A percentile compares a stretch with the other conserved stretches of the same genome.
Conservation (phyloP, 2,888 invertebrate species). For the Cetonia aurata region DNA sequence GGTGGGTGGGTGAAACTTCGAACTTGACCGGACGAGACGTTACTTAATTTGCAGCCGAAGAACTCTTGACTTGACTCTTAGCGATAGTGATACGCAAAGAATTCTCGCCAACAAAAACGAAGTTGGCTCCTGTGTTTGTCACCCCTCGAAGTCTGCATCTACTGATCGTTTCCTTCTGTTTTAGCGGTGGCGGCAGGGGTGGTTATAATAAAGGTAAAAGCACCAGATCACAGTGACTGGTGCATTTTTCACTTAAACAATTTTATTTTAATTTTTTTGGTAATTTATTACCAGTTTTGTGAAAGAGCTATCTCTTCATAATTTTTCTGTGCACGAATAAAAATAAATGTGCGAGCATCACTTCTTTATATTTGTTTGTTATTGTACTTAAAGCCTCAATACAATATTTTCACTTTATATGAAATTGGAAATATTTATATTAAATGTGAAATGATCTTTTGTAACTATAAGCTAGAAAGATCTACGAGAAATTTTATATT, state of each 20-base stretch:
- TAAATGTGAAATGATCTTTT: background rate
- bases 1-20: slow-evolving; percentile 19
- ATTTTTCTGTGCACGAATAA: background rate
- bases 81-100: slow-evolving; percentile 53
- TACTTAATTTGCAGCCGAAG: slow-evolving; percentile 59
- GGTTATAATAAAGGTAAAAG: slow-evolving; percentile 97
- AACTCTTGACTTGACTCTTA: slow-evolving; percentile 57
- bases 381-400: no score
- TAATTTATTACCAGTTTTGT: slow-evolving; percentile 43
- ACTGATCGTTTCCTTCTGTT: slow-evolving; percentile 88
- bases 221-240: slow-evolving; percentile 82
- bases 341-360: no score
- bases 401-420: slow-evolving; percentile 3
- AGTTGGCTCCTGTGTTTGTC: slow-evolving; percentile 56
- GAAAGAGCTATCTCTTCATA: slow-evolving; percentile 50
- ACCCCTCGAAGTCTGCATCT: slow-evolving; percentile 67
- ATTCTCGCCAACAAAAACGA: slow-evolving; percentile 60
- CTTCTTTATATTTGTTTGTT: no score
- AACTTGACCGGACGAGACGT: slow-evolving; percentile 63
- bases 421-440: background rate
- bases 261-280: slow-evolving; percentile 54
- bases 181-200: slow-evolving; percentile 95
- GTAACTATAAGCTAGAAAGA: no score
- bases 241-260: slow-evolving; percentile 74
- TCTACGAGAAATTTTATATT: no score